Evolutionary conservation across 1,140 invertebrate genomes (phyloP), one percentile per base, ranked within the genome.

Genomic region (Cyrtorhinus lividipennis): DNA sequence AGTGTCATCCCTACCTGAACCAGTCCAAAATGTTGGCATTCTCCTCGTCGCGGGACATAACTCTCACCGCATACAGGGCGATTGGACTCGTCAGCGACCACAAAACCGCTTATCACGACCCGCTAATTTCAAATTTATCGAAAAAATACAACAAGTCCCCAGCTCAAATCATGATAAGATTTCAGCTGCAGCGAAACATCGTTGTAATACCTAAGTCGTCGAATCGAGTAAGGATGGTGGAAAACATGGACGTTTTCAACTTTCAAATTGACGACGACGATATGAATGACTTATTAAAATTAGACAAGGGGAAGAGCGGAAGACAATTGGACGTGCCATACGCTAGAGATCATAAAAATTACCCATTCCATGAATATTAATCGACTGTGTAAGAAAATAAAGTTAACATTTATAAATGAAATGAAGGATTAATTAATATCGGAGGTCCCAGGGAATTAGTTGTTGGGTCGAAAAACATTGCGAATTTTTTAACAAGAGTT

Each of bases 1-100:
- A 95, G 74, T 85, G 84, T 63, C 89, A 95, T 72, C 84, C 86
- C 0, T 92, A 91, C 69, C 76, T 93, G 26, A 86, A 84, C 65
- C 90, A 95, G 70, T 76, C 78, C 1, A 80, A 84, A 63, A 71
- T 95, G n/a, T 75, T 83, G 8, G 77, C 83, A 0, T 91, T 85
- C 68, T 92, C 88, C 68, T 73, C 77, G 20, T 67, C 76, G 12
- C 78, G 81, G 30, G 74, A 78, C 2, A 83, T 95, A 24, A 73
- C 75, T 2, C 71, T 95, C 0, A 88, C 82, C 0, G 88, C 85
- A 5, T 95, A 88, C 73, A 83, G 85, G 83, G 1, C 70, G 25
- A 74, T 77, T 23, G 76, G 68, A 77, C 68, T 73, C n/a, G 59
- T 66, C 72, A 1, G 75, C 76, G 1, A 82, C 86, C 58, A 82